Percentiles rank a stretch among this genome's conserved stretches.
Conservation (phyloP, 2,888 invertebrate species). For the Microchrysa polita region DNA sequence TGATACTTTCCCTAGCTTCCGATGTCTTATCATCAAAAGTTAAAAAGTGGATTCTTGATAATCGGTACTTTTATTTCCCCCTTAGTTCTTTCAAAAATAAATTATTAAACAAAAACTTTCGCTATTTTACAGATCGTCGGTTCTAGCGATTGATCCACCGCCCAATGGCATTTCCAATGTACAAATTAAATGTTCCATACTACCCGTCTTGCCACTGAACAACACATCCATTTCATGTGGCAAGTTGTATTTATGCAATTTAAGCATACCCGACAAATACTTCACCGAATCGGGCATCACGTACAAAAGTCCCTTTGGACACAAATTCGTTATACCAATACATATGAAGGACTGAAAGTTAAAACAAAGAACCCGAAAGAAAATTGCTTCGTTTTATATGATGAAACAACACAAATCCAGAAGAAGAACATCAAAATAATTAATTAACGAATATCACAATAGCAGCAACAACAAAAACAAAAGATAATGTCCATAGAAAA, state of each 20-base stretch:
- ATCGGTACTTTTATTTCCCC: constrained; percentile 60
- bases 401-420: too few species aligned
- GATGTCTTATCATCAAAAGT: constrained; percentile 65
- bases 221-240: constrained; percentile 71
- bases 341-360: constrained; percentile 66
- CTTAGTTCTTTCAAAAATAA: background rate
- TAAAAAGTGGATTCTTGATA: constrained; percentile 75
- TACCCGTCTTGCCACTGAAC: constrained; percentile 76
- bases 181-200: constrained; percentile 73
- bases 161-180: constrained; percentile 71
- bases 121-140: constrained; percentile 69
- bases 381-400: too few species aligned
- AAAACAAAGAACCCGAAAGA: constrained; percentile 26
- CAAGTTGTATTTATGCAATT: constrained; percentile 84
- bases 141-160: constrained; percentile 81
- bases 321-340: constrained; percentile 82
- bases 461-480: too few species aligned
- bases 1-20: constrained; percentile 62
- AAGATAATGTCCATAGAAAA: too few species aligned
- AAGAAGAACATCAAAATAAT: too few species aligned
- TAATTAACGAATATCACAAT: too few species aligned
- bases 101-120: constrained; percentile 32
- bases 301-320: constrained; percentile 86
- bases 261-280: constrained; percentile 81
- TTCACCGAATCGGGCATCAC: constrained; percentile 79